Evolutionary conservation across 2,797 vertebrate genomes (phyloP).

Genomic region (Siniperca undulata): DNA sequence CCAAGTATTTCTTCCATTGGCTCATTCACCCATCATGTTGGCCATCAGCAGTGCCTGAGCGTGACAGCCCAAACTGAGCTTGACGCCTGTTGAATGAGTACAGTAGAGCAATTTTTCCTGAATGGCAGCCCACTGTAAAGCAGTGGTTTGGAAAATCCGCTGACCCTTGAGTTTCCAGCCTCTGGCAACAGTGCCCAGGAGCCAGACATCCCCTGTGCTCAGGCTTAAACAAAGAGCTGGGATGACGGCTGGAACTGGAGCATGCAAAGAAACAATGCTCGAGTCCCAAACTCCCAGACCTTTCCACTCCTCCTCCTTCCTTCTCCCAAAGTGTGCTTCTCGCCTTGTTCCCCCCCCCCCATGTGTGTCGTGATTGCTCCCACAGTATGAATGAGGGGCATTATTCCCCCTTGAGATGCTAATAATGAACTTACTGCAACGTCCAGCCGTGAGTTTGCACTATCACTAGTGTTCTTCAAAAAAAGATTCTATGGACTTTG

Average conservation of each 20-base stretch:
- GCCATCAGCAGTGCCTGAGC: conserved; percentile 42
- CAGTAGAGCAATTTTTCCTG: conserved; percentile 60
- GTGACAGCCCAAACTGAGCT: conserved; percentile 47
- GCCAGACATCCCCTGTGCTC: conserved; percentile 67
- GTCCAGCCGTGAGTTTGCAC: background rate
- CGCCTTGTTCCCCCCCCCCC: conserved; percentile 26
- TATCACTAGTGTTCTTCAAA: background rate
- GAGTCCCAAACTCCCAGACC: conserved; percentile 59
- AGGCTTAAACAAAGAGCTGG: conserved; percentile 74
- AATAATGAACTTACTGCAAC: conserved; percentile 19
- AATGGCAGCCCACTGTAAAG: conserved; percentile 60
- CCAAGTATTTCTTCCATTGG: background rate
- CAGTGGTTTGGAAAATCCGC: conserved; percentile 74
- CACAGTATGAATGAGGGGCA: conserved; percentile 44
- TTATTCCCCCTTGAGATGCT: conserved; percentile 32
- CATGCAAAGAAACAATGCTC: conserved; percentile 77
- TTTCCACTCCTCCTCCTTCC: conserved; percentile 36
- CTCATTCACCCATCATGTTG: conserved; percentile 40
- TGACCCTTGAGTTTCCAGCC: conserved; percentile 73
- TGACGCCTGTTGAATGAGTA: conserved; percentile 73
- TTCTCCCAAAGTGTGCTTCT: conserved; percentile 46
- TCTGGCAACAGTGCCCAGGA: conserved; percentile 52
- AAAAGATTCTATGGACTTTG: too few relatives aligned
- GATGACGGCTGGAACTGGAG: conserved; percentile 74
- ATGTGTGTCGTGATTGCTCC: conserved; percentile 52